phyloP scores from a whole-genome alignment of 2,888 invertebrate genomes.

The Nomada fucata region DNA sequence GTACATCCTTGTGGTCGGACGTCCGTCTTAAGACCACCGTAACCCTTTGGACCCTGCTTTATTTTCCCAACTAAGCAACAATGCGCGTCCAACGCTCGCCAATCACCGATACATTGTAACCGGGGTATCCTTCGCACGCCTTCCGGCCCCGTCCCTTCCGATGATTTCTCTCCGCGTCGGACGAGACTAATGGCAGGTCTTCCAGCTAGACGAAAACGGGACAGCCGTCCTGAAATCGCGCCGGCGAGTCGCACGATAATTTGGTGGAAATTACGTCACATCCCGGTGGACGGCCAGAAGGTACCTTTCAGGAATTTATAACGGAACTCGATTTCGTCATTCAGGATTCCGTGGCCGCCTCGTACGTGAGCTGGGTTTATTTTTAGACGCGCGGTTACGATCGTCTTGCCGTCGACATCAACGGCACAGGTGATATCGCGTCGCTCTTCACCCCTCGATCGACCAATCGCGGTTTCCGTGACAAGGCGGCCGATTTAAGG shows the following conservation, averaged over 20 bases:
- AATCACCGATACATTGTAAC: neutral
- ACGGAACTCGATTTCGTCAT: slow-evolving; percentile 74
- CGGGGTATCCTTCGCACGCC: neutral
- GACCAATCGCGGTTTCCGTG: neutral
- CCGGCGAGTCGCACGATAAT: slow-evolving; percentile 33
- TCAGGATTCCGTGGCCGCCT: slow-evolving; percentile 68
- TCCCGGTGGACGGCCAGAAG: slow-evolving; percentile 32
- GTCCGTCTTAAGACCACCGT: neutral
- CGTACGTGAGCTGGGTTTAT: slow-evolving; percentile 56
- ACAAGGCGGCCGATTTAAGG: neutral
- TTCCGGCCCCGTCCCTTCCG: neutral
- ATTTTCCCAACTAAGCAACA: neutral
- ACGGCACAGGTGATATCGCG: slow-evolving; percentile 30
- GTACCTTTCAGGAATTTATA: slow-evolving; percentile 69
- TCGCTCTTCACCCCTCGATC: neutral
- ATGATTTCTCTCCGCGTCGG: neutral
- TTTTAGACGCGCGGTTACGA: slow-evolving; percentile 62
- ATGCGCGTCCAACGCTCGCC: neutral
- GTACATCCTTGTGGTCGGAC: no score
- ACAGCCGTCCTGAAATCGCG: slow-evolving; percentile 9
- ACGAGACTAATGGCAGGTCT: neutral
- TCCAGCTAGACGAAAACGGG: neutral
- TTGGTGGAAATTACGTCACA: slow-evolving; percentile 68
- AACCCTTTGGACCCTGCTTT: slow-evolving; percentile 24
- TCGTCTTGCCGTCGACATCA: slow-evolving; percentile 25